Evolutionary conservation across 2,113 vertebrate species (phyloP).

Genomic region (Saguinus imperator): DNA sequence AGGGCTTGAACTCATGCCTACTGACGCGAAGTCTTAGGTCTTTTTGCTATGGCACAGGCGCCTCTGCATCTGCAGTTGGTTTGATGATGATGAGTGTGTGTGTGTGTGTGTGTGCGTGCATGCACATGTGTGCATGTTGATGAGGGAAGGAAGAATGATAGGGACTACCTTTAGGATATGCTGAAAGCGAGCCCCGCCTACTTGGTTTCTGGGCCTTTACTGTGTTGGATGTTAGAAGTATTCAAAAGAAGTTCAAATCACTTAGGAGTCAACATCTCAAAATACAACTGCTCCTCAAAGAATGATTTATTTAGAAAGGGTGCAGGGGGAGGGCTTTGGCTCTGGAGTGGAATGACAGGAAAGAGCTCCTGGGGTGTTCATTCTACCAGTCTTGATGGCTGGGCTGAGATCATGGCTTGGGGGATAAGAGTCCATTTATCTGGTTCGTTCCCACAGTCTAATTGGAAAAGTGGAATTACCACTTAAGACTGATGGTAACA

Average conservation of each 20-base stretch:
- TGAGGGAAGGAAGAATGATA: fast-evolving
- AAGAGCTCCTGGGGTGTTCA: slow-evolving; percentile 23
- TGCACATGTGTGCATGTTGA: background rate
- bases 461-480: slow-evolving; percentile 84
- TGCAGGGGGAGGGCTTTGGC: background rate
- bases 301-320: fast-evolving
- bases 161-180: fast-evolving
- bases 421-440: slow-evolving; percentile 78
- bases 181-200: too few relatives aligned
- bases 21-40: background rate
- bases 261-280: background rate
- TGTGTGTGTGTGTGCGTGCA: background rate
- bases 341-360: background rate
- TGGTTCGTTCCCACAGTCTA: slow-evolving; percentile 78
- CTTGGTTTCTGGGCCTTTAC: background rate
- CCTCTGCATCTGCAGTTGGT: fast-evolving
- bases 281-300: background rate
- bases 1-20: background rate
- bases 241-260: background rate
- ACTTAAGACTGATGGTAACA: slow-evolving; percentile 80
- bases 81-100: background rate
- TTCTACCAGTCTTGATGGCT: slow-evolving; percentile 45
- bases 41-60: fast-evolving
- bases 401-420: slow-evolving; percentile 68
- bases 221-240: background rate